Evolutionary conservation across 2,113 vertebrate species (phyloP).

Genomic region (Thinocorus orbignyianus): DNA sequence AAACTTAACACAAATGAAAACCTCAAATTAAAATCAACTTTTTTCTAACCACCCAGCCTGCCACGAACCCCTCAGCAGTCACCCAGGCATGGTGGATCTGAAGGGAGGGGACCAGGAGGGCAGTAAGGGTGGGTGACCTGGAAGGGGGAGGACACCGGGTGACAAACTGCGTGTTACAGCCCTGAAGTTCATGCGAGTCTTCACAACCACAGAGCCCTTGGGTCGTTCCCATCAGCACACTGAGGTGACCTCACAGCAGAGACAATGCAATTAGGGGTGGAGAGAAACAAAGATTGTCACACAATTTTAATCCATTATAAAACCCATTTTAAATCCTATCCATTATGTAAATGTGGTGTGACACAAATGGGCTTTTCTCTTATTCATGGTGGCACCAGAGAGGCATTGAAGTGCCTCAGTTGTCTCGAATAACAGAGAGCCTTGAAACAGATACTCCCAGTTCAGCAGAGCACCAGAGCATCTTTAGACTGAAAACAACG

Average conservation of each 20-base stretch:
- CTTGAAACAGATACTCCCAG: constrained; percentile 8
- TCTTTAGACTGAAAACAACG: neutral
- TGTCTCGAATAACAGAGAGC: neutral
- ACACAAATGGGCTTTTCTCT: constrained; percentile 24
- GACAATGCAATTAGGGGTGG: neutral
- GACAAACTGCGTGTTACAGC: accelerated
- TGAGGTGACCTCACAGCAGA: neutral
- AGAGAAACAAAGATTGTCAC: neutral
- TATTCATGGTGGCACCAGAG: neutral
- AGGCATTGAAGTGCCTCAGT: neutral
- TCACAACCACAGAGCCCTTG: neutral
- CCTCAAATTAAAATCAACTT: neutral
- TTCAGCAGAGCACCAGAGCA: neutral
- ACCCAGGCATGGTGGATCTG: neutral
- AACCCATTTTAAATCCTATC: neutral
- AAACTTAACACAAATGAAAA: neutral
- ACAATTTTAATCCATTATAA: neutral
- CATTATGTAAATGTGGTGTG: neutral
- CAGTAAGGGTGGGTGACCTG: neutral
- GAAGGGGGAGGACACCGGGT: neutral
- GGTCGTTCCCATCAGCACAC: neutral
- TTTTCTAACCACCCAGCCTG: neutral
- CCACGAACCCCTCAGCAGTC: neutral
- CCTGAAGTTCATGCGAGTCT: accelerated
- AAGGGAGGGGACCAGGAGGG: neutral